These are phyloP conservation scores for Trimorus sp. DNA, from an alignment of 2,888 invertebrate genomes.

Conservation along the genomic window DNA sequence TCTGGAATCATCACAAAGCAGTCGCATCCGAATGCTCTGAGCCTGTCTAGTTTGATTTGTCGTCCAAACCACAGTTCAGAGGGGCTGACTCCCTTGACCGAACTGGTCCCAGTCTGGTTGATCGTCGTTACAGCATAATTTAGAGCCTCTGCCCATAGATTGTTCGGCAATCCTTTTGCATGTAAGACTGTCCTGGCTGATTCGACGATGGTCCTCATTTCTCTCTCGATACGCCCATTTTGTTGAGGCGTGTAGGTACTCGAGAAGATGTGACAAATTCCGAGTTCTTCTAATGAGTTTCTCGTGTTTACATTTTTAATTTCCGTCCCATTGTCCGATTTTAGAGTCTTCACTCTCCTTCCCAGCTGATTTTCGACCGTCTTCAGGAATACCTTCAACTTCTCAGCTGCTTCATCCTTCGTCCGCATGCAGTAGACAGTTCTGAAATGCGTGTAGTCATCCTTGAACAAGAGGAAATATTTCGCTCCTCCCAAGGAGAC, in stretches of 20 bases:
- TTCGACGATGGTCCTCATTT: neutral
- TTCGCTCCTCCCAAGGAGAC: neutral
- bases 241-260: neutral
- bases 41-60: slow-evolving; percentile 20
- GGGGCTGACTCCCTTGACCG: slow-evolving; percentile 52
- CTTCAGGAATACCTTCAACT: neutral
- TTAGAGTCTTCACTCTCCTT: neutral
- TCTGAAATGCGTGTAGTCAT: neutral
- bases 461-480: slow-evolving; percentile 8
- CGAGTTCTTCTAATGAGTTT: neutral
- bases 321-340: neutral
- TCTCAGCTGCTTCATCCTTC: slow-evolving; percentile 5
- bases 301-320: slow-evolving; percentile 1
- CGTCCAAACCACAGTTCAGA: slow-evolving; percentile 68
- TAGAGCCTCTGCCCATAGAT: slow-evolving; percentile 61
- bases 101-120: slow-evolving; percentile 69
- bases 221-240: neutral
- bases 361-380: neutral
- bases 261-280: neutral
- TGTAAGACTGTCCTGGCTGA: slow-evolving; percentile 32
- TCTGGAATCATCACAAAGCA: neutral
- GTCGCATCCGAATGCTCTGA: slow-evolving; percentile 28
- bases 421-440: slow-evolving; percentile 5
- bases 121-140: slow-evolving; percentile 68
- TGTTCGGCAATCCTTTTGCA: slow-evolving; percentile 58